These are phyloP conservation scores for Rachycentron canadum DNA, from an alignment of 2,797 vertebrate genomes.

Conservation along the genomic window DNA sequence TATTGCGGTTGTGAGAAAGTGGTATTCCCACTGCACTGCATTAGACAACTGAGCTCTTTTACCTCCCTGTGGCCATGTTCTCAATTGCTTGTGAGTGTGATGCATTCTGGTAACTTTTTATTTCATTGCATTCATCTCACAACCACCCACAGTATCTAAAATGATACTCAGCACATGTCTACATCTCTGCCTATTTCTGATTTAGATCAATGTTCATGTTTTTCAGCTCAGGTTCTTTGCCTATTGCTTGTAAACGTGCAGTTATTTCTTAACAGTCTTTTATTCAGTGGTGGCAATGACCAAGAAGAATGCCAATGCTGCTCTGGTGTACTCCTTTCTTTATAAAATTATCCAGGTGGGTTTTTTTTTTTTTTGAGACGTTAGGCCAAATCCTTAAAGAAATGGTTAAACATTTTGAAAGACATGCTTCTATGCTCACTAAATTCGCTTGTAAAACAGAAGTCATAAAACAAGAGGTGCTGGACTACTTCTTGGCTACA, in stretches of 20 bases:
- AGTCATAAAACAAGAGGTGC: too few relatives aligned
- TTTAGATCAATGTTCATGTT: conserved; percentile 9
- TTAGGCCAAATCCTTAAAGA: neutral
- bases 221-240: neutral
- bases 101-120: conserved; percentile 41
- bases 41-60: conserved; percentile 58
- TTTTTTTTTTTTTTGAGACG: conserved; percentile 18
- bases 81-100: conserved; percentile 47
- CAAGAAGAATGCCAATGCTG: conserved; percentile 89
- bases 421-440: neutral
- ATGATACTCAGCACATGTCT: neutral
- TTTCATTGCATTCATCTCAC: conserved; percentile 39
- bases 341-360: conserved; percentile 88
- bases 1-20: conserved; percentile 60
- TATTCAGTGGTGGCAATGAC: conserved; percentile 88
- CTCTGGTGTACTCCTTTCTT: conserved; percentile 88
- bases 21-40: conserved; percentile 57
- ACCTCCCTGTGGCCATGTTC: conserved; percentile 64
- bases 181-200: neutral
- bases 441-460: neutral
- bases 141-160: conserved; percentile 13
- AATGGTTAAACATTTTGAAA: neutral
- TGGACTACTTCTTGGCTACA: too few relatives aligned
- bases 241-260: neutral
- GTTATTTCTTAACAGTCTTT: conserved; percentile 73